Evolutionary conservation across 1,140 invertebrate species (phyloP).

Genomic region (Stegodyphus dumicola): DNA sequence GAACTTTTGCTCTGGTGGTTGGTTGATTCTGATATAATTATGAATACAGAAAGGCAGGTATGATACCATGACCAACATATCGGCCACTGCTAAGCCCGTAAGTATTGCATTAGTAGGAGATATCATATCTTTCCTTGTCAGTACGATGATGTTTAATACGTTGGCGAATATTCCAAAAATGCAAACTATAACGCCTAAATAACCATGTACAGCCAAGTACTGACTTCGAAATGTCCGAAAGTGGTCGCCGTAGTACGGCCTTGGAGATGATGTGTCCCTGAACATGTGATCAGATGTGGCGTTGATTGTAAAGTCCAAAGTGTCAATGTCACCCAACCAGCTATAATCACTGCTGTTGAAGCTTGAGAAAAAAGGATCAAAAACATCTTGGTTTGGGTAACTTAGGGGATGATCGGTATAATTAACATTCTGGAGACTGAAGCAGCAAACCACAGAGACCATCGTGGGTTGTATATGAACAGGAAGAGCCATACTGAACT

Average conservation of each 20-base stretch:
- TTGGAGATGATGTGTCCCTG: neutral
- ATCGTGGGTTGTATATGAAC: constrained; percentile 15
- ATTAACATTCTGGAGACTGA: constrained; percentile 34
- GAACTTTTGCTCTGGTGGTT: constrained; percentile 70
- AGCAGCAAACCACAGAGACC: constrained; percentile 42
- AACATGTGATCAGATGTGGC: constrained; percentile 31
- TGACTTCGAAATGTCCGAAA: constrained; percentile 63
- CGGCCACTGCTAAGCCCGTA: constrained; percentile 83
- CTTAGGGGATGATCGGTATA: neutral
- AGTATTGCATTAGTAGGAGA: constrained; percentile 87
- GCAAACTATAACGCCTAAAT: constrained; percentile 80
- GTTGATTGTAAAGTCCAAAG: constrained; percentile 62
- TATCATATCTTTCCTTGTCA: constrained; percentile 85
- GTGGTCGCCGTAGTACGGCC: constrained; percentile 60
- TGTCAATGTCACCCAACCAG: constrained; percentile 42
- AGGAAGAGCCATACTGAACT: neutral
- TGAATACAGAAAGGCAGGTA: constrained; percentile 86
- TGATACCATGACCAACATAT: constrained; percentile 88
- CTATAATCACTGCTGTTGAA: constrained; percentile 47
- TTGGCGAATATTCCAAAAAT: constrained; percentile 91
- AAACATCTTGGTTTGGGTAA: neutral
- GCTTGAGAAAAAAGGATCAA: constrained; percentile 22
- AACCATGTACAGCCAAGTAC: constrained; percentile 75
- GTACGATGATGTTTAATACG: constrained; percentile 86
- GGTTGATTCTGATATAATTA: constrained; percentile 72